Base-by-base conservation (phyloP, 2,888 invertebrate genomes). In the Oligia fasciuncula region DNA sequence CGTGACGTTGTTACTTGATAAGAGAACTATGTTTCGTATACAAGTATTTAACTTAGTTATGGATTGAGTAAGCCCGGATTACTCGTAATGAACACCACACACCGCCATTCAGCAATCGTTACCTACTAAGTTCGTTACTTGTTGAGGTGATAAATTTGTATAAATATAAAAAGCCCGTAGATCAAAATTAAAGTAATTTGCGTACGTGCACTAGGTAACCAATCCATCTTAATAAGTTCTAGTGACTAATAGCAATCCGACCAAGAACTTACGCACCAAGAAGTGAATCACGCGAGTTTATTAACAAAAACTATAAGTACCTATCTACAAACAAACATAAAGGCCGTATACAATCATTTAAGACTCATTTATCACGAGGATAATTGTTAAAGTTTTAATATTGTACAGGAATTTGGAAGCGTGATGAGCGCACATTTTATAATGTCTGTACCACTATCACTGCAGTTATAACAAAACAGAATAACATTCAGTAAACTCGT, bases 341-440 rank as follows among this genome's bases (percentile, higher is more conserved):
- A 66, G 8, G 5, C 17, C 8, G 8, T 54, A 29, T 14, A 17
- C 17, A 75, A 17, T 29, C 2, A 35, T 63, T 46, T n/a, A 62
- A 19, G 29, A 65, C 5, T 51, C 19, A 43, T 73, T 6, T 76
- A 57, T 65, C 57, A 46, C 14, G 62, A 62, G 40, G 63, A 74
- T 60, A 73, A 67, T 74, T 69, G 19, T 5, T 43, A 40, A 79
- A 74, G 14, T 65, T 63, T 13, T 60, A 66, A 73, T n/a, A 40
- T 35, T 49, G 13, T 46, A 81, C 83, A 84, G 77, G 86, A 80
- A 93, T 92, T 93, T 93, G 90, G 93, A 94, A 93, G 92, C 93
- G 93, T 93, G 91, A 93, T 94, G 91, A 87, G 81, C 79, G 80
- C 83, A 87, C 87, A 91, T 94, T 93, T 92, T 91, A 93, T 91